Base-by-base conservation (phyloP, 2,113 vertebrate species). In the Cairina moschata region DNA sequence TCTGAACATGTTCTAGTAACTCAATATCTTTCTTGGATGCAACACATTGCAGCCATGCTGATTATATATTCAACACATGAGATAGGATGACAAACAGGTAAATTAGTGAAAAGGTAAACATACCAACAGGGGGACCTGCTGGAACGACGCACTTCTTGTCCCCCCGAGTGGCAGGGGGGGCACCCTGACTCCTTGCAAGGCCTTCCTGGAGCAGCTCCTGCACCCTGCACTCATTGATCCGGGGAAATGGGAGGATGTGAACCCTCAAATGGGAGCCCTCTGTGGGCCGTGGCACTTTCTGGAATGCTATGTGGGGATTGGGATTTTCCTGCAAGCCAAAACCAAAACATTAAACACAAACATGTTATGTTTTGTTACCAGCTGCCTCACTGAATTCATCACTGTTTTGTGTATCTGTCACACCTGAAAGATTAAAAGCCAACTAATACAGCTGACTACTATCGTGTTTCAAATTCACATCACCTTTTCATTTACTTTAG, bases 91-190 rank as follows among this genome's bases (percentile, higher is more conserved):
- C 46, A 75, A 40, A 13, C 1, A 62, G 38, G 28, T 1, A 71
- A 65, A 10, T 11, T 1, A 1, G 23, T 25, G 69, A 67, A 42
- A 4, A 92, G 40, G 3, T 4, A 38, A 32, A 97, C 99, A n/a
- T 98, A 99, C 99, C 99, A 56, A 99, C 99, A 32, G 99, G 98
- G 18, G 99, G 99, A 22, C 99, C 99, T 0, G 99, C 98, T 15
- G 99, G 99, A n/a, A 99, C 99, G 11, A 99, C 98, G 8, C 99
- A 99, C 88, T 99, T 99, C 97, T 97, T 99, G 96, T 99, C 99
- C 8, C 97, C 78, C 1, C 99, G 97, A 31, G 96, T 83, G 77
- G 97, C 96, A 59, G 97, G 68, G 22, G 98, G 97, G 9, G 93
- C 66, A 16, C 91, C 97, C 96, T 98, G 98, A 59, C 98, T 98